Base-by-base conservation (phyloP, 2,888 invertebrate genomes). In the Epinotia nisella region DNA sequence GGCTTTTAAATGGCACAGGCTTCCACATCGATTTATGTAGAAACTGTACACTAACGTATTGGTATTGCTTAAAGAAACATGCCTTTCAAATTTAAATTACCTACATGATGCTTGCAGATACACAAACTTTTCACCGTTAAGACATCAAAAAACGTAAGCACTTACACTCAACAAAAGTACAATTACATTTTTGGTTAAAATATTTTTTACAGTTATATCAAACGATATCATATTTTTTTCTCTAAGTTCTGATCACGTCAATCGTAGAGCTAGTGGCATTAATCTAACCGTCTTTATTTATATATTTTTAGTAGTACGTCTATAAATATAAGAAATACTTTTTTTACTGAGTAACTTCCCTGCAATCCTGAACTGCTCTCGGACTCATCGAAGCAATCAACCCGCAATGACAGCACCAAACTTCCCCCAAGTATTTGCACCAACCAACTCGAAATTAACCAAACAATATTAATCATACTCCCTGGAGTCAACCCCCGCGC, bases 381-480 rank as follows among this genome's bases (percentile, higher is more conserved):
- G 35, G 35, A n/a, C n/a, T 58, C 29, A 61, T 69, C 56, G 35
- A 80, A 81, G 84, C 84, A 87, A 89, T 89, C 87, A 87, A 88
- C 85, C 85, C 83, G 79, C 84, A 87, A 88, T 91, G 90, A 91
- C 90, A 83, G 79, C 81, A 83, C 84, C 85, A 84, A 90, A 89
- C 85, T 87, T 86, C 87, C 89, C 89, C 85, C 83, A 90, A 91
- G 87, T 90, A 88, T 90, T 90, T 87, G 89, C 88, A 90, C 86
- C 82, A 82, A 78, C 81, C 81, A 80, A 84, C 89, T 89, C 87
- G 84, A 91, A 93, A 92, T 93, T 92, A 92, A 93, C 90, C 91
- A 91, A 92, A 91, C 91, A 91, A 87, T 91, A 93, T 93, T 93
- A 93, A 93, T 93, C 92, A 93, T 89, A 87, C 83, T 83, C 82